Base-by-base conservation (phyloP, 2,113 vertebrate species). In the Brachypodius melanocephalos region DNA sequence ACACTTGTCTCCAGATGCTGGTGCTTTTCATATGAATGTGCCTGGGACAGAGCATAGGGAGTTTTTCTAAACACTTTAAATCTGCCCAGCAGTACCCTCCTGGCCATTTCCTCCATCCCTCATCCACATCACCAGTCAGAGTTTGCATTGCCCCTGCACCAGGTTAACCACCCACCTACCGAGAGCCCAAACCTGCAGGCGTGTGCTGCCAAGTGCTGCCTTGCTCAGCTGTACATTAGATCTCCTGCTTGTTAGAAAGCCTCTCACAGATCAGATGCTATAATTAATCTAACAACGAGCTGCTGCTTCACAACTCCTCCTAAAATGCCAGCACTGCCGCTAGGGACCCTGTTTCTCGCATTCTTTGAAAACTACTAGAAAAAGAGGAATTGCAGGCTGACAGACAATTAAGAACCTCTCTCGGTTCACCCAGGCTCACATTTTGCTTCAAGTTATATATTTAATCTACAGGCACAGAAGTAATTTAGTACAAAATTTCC, bases 401-500 rank as follows among this genome's bases (percentile, higher is more conserved):
- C 80, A 78, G 57, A 63, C 55, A 78, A 95, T 87, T 95, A 95
- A 75, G 45, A 95, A 45, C 32, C 40, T 92, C n/a, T 83, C 57
- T 84, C 75, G 0, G 0, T 43, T 86, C 48, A 61, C 61, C n/a
- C 28, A n/a, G 55, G 34, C 57, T 95, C 26, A 58, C 62, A 85
- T 85, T 90, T 96, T 92, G 48, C 89, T 77, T 61, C 80, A 84
- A 67, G 86, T 89, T 81, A 42, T 59, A 63, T 43, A 61, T 84
- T 95, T 86, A 71, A 63, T 93, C 89, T 68, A 75, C 52, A 75
- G 73, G n/a, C 68, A 85, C n/a, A 89, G 69, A 95, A 84, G 72
- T 74, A 84, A 95, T 89, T 95, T 87, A 43, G 48, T 81, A 85
- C 57, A 84, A 89, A 96, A 87, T 78, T 89, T 93, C 76, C 51